These are phyloP conservation scores for Natator depressus DNA, from an alignment of 2,113 vertebrate genomes.

Conservation along the genomic window DNA sequence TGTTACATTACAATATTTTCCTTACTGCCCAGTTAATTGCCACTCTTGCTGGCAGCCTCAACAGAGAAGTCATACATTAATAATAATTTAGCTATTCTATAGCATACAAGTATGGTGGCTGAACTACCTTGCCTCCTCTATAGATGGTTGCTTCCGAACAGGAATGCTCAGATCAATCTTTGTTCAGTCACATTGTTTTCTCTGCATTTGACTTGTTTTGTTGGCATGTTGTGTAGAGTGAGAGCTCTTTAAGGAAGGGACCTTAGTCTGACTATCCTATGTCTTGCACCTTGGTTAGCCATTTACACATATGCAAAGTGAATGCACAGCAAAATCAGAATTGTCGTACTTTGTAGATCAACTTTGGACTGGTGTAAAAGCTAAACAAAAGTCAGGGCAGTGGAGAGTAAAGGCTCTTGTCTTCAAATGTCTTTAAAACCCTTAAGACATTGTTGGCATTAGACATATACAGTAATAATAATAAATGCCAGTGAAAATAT, in stretches of 20 bases:
- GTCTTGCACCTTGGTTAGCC: neutral
- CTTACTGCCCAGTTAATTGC: neutral
- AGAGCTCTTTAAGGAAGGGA: neutral
- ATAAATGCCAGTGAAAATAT: neutral
- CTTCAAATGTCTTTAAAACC: neutral
- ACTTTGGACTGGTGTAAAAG: neutral
- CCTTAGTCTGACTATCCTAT: neutral
- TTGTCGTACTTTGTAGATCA: neutral
- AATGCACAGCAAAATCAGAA: neutral
- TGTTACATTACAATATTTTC: neutral
- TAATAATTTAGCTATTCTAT: neutral
- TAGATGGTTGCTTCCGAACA: neutral
- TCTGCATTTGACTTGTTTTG: neutral
- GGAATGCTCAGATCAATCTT: neutral
- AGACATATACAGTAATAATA: neutral
- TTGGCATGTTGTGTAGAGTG: neutral
- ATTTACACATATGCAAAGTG: neutral
- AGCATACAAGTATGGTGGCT: neutral
- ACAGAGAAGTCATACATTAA: neutral
- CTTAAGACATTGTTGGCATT: neutral
- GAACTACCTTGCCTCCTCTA: neutral
- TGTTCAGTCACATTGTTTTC: neutral
- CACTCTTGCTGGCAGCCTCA: neutral
- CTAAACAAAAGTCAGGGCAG: neutral
- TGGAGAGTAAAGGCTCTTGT: neutral